A percentile compares a stretch with the other conserved stretches of the same genome.
Conservation (phyloP, 1,140 invertebrate genomes). For the Dendrolimus kikuchii region DNA sequence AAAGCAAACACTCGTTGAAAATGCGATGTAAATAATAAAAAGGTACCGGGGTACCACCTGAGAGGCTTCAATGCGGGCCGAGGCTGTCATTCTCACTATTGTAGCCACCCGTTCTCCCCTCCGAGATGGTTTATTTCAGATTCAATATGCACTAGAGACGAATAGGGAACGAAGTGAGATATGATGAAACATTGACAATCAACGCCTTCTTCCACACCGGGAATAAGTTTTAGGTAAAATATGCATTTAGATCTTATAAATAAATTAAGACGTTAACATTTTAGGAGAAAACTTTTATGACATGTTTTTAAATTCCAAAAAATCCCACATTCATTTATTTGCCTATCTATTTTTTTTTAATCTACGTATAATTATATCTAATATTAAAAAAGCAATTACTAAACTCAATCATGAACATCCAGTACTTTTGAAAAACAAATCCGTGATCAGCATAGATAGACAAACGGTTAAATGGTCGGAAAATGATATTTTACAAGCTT, state of each 20-base stretch:
- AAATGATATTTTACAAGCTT: conserved; percentile 10
- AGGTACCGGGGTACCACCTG: conserved; percentile 39
- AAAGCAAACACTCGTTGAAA: conserved; percentile 69
- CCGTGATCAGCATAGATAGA: too few relatives aligned
- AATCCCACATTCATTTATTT: too few relatives aligned
- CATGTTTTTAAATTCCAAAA: too few relatives aligned
- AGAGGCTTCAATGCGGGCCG: conserved; percentile 33
- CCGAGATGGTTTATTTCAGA: conserved; percentile 54
- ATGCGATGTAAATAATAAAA: conserved; percentile 71
- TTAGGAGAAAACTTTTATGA: too few relatives aligned
- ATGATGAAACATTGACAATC: conserved; percentile 33
- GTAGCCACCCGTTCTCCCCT: conserved; percentile 43
- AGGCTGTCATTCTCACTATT: conserved; percentile 58
- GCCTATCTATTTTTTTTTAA: too few relatives aligned
- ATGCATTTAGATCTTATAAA: not conserved
- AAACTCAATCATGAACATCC: too few relatives aligned
- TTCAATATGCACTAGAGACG: conserved; percentile 60
- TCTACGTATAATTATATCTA: too few relatives aligned
- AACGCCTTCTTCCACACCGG: conserved; percentile 13
- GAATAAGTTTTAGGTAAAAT: not conserved
- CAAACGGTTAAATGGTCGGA: too few relatives aligned
- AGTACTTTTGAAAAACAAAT: too few relatives aligned
- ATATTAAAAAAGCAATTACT: too few relatives aligned
- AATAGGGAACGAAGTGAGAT: conserved; percentile 42
- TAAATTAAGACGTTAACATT: too few relatives aligned